These are phyloP conservation scores for Rhyacophila evoluta DNA, from an alignment of 2,888 invertebrate species.

Conservation along the genomic window DNA sequence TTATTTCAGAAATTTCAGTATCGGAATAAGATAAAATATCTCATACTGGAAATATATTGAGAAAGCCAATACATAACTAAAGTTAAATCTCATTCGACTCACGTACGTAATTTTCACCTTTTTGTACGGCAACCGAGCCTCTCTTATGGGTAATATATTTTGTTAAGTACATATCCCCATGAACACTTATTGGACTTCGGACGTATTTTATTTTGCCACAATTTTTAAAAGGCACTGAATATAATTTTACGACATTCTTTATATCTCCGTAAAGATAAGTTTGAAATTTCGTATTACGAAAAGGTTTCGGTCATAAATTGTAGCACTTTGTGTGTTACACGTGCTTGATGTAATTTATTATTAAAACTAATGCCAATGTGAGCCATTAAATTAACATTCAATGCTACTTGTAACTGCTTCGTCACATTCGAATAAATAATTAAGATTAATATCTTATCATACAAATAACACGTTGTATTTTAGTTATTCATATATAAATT, in stretches of 20 bases:
- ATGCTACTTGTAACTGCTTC: not conserved
- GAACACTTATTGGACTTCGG: constrained; percentile 33
- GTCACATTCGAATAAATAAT: not conserved
- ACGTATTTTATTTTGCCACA: constrained; percentile 22
- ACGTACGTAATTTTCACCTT: constrained; percentile 50
- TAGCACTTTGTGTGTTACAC: not conserved
- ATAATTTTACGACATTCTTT: constrained; percentile 28
- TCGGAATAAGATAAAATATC: constrained; percentile 23
- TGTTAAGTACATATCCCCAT: constrained; percentile 36
- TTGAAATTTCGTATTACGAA: constrained; percentile 4
- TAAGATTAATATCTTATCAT: no score
- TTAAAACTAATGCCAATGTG: not conserved
- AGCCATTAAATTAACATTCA: not conserved
- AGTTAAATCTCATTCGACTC: constrained; percentile 43
- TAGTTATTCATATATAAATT: no score
- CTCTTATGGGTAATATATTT: constrained; percentile 40
- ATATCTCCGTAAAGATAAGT: constrained; percentile 23
- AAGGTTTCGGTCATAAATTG: constrained; percentile 5
- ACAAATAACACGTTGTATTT: no score
- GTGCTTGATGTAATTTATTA: not conserved
- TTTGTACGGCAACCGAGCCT: constrained; percentile 33
- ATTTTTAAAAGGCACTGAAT: constrained; percentile 20
- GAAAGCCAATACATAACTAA: constrained; percentile 23
- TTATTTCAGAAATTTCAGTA: not conserved
- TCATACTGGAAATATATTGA: constrained; percentile 25